Conservation (phyloP, 1,140 invertebrate species). For the Drosophila tristis region DNA sequence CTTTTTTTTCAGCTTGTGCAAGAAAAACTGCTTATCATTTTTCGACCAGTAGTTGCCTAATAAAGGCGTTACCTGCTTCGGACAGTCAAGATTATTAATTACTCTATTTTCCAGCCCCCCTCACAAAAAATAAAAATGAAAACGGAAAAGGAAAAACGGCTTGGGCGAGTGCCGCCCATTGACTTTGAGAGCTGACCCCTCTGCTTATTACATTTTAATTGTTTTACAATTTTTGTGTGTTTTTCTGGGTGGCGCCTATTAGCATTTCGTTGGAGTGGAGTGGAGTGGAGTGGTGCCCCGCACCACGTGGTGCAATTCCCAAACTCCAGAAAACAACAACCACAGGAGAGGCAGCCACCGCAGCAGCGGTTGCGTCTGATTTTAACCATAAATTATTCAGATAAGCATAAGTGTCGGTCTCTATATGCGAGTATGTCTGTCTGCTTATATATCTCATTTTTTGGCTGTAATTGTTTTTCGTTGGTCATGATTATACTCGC, state of each 20-base stretch:
- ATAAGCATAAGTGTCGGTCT: slow-evolving; percentile 66
- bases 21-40: slow-evolving; percentile 78
- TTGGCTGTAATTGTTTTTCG: slow-evolving; percentile 57
- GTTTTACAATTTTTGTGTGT: slow-evolving; percentile 74
- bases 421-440: slow-evolving; percentile 22
- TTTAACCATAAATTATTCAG: slow-evolving; percentile 80
- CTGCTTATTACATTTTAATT: slow-evolving; percentile 80
- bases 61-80: slow-evolving; percentile 65
- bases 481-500: slow-evolving; percentile 17
- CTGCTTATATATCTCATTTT: slow-evolving; percentile 41
- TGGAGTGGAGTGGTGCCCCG: slow-evolving; percentile 1
- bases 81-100: slow-evolving; percentile 69
- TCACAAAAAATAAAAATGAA: neutral
- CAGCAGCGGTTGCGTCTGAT: slow-evolving; percentile 66
- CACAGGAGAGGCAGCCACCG: slow-evolving; percentile 19
- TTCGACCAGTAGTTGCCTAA: slow-evolving; percentile 50
- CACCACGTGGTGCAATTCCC: slow-evolving; percentile 79
- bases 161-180: slow-evolving; percentile 36
- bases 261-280: slow-evolving; percentile 49
- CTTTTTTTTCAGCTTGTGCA: slow-evolving; percentile 26
- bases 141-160: slow-evolving; percentile 19
- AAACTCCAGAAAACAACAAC: slow-evolving; percentile 26
- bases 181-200: slow-evolving; percentile 49
- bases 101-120: slow-evolving; percentile 59
- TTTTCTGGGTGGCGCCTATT: slow-evolving; percentile 66